These are phyloP conservation scores for Pipistrellus pipistrellus DNA, from an alignment of 2,797 vertebrate species.

Conservation along the genomic window DNA sequence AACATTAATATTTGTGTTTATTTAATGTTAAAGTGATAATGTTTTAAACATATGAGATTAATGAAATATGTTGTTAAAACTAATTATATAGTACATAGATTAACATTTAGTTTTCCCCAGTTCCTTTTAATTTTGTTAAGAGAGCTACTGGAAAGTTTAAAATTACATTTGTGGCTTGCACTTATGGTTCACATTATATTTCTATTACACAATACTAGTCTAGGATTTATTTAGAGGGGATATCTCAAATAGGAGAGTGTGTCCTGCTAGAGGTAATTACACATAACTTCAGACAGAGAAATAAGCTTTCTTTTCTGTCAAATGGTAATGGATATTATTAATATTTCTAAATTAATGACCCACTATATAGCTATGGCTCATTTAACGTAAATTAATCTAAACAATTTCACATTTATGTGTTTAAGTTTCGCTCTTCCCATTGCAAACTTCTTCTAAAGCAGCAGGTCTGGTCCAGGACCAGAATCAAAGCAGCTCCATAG, in stretches of 20 bases:
- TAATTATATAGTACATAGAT: not conserved
- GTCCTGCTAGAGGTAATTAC: constrained; percentile 70
- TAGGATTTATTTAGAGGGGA: constrained; percentile 37
- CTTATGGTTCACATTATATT: not conserved
- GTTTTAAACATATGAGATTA: not conserved
- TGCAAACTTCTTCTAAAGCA: constrained; percentile 45
- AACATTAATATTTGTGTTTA: not conserved
- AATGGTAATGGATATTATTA: constrained; percentile 72
- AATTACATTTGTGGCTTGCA: not conserved
- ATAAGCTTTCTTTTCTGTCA: constrained; percentile 72
- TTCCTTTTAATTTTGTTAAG: not conserved
- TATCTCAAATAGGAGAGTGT: constrained; percentile 5
- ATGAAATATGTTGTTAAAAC: not conserved
- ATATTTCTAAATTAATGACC: constrained; percentile 78
- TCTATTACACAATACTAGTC: not conserved
- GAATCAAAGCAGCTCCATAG: not conserved
- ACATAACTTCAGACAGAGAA: constrained; percentile 71
- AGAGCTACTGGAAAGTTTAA: not conserved
- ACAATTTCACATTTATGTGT: constrained; percentile 55
- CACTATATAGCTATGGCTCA: constrained; percentile 67
- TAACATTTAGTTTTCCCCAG: not conserved
- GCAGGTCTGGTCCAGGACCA: not conserved
- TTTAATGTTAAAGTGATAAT: not conserved
- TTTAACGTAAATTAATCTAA: constrained; percentile 80
- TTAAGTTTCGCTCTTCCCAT: constrained; percentile 48